Percentiles rank a stretch among this genome's conserved stretches.
phyloP scores from a whole-genome alignment of 2,888 invertebrate species.

The Hofmannophila pseudospretella region DNA sequence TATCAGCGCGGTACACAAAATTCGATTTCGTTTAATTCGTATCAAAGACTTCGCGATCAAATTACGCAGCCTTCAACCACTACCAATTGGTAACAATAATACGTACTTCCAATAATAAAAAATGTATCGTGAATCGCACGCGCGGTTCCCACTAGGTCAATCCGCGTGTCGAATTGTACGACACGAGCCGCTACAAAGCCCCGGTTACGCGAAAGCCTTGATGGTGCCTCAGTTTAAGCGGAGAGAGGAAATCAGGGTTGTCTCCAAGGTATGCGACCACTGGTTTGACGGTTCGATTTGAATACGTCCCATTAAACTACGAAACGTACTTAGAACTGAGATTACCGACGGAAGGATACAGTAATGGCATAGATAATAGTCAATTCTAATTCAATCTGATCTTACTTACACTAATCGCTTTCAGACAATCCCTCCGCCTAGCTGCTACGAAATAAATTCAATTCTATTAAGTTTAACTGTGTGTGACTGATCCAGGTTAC shows the following conservation, averaged over 20 bases:
- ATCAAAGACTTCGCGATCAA: constrained; percentile 7
- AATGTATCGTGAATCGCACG: constrained; percentile 37
- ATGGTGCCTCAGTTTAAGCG: neutral
- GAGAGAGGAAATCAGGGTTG: neutral
- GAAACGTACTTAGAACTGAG: no score
- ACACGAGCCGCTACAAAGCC: constrained; percentile 45
- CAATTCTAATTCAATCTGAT: no score
- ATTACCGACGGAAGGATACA: no score
- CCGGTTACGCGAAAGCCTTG: constrained; percentile 28
- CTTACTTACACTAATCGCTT: no score
- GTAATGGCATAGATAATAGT: no score
- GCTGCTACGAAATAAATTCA: constrained; percentile 20
- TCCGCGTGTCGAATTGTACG: constrained; percentile 49
- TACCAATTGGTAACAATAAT: constrained; percentile 3
- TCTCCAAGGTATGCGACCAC: neutral
- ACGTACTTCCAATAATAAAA: constrained; percentile 12
- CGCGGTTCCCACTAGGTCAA: constrained; percentile 45
- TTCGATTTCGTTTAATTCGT: no score
- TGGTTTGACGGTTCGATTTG: no score
- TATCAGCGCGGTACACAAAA: no score
- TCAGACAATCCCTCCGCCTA: no score
- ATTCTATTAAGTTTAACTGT: constrained; percentile 33
- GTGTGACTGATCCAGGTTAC: constrained; percentile 36
- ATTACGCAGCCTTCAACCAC: constrained; percentile 6
- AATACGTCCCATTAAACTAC: no score